Base-by-base conservation (phyloP, 2,888 invertebrate species). In the Anagyrus pseudococci region DNA sequence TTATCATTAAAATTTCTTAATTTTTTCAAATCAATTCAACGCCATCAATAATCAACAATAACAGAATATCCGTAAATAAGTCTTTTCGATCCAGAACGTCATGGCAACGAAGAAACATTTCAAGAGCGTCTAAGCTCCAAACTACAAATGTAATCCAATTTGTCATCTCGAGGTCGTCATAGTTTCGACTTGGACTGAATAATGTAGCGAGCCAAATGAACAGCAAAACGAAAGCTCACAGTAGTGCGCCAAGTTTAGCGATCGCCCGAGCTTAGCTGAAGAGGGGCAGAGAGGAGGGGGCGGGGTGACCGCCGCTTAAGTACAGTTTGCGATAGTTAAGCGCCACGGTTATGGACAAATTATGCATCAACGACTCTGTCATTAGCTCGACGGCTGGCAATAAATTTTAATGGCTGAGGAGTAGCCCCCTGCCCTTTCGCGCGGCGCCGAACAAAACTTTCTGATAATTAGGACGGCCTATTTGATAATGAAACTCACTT, bases 321-420 rank as follows among this genome's bases (percentile, higher is more conserved):
- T 55, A 59, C 46, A 58, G 58, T 64, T 64, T 56, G 44, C 55
- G 50, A 64, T 64, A 63, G 54, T 55, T 63, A 63, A 63, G 44
- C 40, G 54, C 49, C n/a, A 26, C 54, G 47, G 54, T 58, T 58
- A 64, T 56, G 49, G 58, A 46, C 59, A 58, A 64, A 64, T 64
- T 59, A 64, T 64, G 63, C 58, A 64, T 50, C 63, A 41, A 52
- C 63, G 55, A 56, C 50, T 64, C 63, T 50, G 58, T 64, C 63
- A 59, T 64, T 64, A 64, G 50, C 55, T 46, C 63, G 46, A 48
- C 37, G 50, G 37, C 48, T 50, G 22, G 22, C 43, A 54, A 58
- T 58, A 58, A 63, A 63, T 58, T 58, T 63, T 58, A 63, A 58
- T 44, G 20, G 37, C 33, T 22, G 13, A 8, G 20, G 3, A n/a